phyloP scores from a whole-genome alignment of 2,113 vertebrate species.

The Daphoenositta chrysoptera region DNA sequence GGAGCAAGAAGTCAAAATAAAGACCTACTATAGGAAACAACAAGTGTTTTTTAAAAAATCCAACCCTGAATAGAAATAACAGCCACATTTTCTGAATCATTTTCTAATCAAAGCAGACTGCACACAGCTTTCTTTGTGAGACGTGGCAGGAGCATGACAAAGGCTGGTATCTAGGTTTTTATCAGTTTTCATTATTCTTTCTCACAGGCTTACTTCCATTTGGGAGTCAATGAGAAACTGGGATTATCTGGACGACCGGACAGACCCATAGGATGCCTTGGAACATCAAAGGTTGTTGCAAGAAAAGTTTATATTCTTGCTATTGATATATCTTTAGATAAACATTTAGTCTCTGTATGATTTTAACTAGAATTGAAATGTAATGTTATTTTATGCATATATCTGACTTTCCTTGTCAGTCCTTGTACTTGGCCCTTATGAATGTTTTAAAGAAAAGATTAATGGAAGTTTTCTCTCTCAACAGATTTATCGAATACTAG shows the following conservation, averaged over 20 bases:
- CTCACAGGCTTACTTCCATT: conserved; percentile 90
- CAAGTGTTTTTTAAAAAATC: background rate
- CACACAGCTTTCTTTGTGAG: background rate
- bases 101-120: background rate
- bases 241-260: conserved; percentile 92
- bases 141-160: background rate
- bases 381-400: background rate
- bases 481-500: conserved; percentile 95
- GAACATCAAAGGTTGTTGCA: conserved; percentile 89
- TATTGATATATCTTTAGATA: background rate
- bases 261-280: conserved; percentile 93
- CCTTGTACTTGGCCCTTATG: background rate
- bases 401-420: background rate
- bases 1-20: background rate
- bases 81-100: background rate
- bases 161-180: background rate
- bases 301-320: background rate
- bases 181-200: background rate
- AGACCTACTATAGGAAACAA: background rate
- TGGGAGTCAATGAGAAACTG: conserved; percentile 93
- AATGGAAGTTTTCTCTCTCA: background rate
- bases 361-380: background rate
- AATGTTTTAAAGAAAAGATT: background rate
- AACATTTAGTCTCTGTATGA: background rate
- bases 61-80: background rate